phyloP scores from a whole-genome alignment of 2,113 vertebrate genomes.

The Mustela lutreola region DNA sequence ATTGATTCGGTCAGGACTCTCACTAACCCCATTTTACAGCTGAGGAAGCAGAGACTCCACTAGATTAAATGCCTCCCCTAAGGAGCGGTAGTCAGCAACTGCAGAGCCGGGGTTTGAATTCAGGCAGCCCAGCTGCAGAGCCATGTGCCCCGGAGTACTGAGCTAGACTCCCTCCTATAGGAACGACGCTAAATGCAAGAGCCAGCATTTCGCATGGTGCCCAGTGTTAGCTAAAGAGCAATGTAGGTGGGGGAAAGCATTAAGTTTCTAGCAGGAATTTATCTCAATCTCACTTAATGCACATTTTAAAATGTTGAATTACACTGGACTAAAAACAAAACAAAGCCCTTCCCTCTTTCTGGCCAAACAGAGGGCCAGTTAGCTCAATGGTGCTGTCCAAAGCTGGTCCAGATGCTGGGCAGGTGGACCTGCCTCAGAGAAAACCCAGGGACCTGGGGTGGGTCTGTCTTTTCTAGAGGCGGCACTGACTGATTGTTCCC shows the following conservation, averaged over 20 bases:
- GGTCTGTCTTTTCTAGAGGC: background rate
- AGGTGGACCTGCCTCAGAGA: background rate
- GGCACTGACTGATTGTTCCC: accelerated
- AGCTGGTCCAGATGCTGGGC: background rate
- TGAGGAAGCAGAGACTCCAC: background rate
- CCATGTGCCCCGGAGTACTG: accelerated
- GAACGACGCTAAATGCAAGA: background rate
- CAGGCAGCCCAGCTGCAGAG: background rate
- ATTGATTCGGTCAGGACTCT: background rate
- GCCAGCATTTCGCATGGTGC: accelerated
- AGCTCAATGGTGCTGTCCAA: background rate
- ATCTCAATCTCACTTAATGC: background rate
- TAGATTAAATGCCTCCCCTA: background rate
- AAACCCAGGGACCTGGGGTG: background rate
- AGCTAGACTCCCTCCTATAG: accelerated
- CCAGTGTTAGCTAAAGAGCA: background rate
- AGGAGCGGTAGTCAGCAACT: background rate
- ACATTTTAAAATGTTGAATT: background rate
- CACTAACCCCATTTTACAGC: background rate
- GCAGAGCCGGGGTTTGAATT: background rate
- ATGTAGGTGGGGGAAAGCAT: background rate
- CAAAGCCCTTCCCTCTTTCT: background rate
- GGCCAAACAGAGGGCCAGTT: background rate
- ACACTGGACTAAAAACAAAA: background rate
- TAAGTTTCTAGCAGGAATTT: background rate